Percentiles rank a stretch among this genome's conserved stretches.
Conservation (phyloP, 2,113 vertebrate species). For the Lophius piscatorius region DNA sequence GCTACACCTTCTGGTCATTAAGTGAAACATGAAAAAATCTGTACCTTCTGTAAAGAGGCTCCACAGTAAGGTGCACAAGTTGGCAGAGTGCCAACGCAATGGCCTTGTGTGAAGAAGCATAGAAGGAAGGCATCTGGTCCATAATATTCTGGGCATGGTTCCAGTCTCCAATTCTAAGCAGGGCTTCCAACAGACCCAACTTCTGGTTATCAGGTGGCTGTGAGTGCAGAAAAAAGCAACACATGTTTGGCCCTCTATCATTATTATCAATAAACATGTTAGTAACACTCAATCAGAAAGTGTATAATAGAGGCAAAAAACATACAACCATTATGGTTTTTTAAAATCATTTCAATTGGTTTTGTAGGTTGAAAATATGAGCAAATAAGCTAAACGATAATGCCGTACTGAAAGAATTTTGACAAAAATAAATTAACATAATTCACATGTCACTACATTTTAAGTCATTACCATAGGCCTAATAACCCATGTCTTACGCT, state of each 20-base stretch:
- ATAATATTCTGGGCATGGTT: conserved; percentile 96
- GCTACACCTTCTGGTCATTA: neutral
- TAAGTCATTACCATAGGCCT: too few relatives aligned
- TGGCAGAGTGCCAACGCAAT: conserved; percentile 95
- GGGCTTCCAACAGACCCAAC: conserved; percentile 93
- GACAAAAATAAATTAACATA: too few relatives aligned
- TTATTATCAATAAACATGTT: neutral
- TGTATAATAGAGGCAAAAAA: too few relatives aligned
- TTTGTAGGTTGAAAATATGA: too few relatives aligned
- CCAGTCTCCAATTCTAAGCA: conserved; percentile 96
- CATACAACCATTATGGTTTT: too few relatives aligned
- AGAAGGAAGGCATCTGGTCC: conserved; percentile 97
- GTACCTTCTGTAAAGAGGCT: conserved; percentile 96
- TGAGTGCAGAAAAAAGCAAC: conserved; percentile 17
- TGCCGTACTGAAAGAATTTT: too few relatives aligned
- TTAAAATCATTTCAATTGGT: too few relatives aligned
- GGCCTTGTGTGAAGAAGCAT: conserved; percentile 92
- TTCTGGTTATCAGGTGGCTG: conserved; percentile 98
- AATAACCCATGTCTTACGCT: too few relatives aligned
- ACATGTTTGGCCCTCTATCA: neutral
- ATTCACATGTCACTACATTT: too few relatives aligned
- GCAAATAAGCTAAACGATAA: too few relatives aligned
- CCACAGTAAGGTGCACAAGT: conserved; percentile 93
- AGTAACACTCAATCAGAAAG: too few relatives aligned
- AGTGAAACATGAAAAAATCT: conserved; percentile 15